Evolutionary conservation across 1,140 invertebrate genomes (phyloP).

Genomic region (Lutraria rhynchaena): DNA sequence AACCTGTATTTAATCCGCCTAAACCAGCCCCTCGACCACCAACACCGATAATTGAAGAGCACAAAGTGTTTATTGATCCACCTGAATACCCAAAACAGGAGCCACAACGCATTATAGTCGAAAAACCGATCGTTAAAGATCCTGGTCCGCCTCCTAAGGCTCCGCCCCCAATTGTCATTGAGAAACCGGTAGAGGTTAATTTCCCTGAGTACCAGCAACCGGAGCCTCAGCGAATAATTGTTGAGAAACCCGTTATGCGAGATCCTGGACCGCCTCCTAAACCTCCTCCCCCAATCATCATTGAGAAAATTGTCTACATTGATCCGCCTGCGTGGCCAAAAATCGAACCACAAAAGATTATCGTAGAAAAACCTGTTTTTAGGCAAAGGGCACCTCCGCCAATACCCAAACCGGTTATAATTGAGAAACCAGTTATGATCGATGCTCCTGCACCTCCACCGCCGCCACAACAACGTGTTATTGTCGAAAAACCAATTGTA

Average conservation of each 20-base stretch:
- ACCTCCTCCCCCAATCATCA: slow-evolving; percentile 37
- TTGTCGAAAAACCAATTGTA: slow-evolving; percentile 38
- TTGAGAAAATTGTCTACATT: slow-evolving; percentile 47
- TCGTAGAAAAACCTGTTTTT: slow-evolving; percentile 46
- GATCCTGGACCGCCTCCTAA: slow-evolving; percentile 38
- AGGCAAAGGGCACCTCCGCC: slow-evolving; percentile 28
- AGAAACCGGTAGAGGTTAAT: slow-evolving; percentile 22
- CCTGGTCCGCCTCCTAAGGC: slow-evolving; percentile 27
- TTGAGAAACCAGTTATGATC: slow-evolving; percentile 42
- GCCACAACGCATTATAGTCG: slow-evolving; percentile 37
- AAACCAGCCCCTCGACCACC: slow-evolving; percentile 47
- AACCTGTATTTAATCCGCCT: slow-evolving; percentile 38
- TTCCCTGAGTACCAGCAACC: neutral
- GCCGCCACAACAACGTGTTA: slow-evolving; percentile 2
- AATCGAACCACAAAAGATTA: slow-evolving; percentile 31
- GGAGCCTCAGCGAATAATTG: slow-evolving; percentile 43
- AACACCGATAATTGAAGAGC: slow-evolving; percentile 29
- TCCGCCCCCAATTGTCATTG: slow-evolving; percentile 38
- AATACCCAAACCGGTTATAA: slow-evolving; percentile 30
- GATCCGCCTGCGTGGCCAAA: slow-evolving; percentile 43
- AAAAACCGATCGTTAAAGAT: slow-evolving; percentile 31
- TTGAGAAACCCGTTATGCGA: slow-evolving; percentile 40
- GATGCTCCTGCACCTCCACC: slow-evolving; percentile 11
- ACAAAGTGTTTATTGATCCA: slow-evolving; percentile 23
- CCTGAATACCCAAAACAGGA: slow-evolving; percentile 27